Base-by-base conservation (phyloP, 2,888 invertebrate species). In the Aromia moschata region DNA sequence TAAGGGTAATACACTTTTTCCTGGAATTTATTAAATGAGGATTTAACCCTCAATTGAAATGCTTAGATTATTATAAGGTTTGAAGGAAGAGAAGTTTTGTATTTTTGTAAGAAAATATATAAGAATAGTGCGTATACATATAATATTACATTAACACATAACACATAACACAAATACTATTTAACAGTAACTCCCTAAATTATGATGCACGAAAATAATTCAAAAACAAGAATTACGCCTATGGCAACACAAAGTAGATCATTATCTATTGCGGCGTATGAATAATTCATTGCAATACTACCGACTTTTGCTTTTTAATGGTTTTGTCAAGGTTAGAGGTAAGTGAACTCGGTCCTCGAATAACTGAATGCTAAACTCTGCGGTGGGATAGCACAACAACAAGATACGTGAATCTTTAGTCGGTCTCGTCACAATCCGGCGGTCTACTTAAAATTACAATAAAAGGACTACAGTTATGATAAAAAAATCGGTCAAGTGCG, bases 251-350 rank as follows among this genome's bases (percentile, higher is more conserved):
- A 53, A 60, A 46, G 55, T 53, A 63, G 70, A 70, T 70, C 53
- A 57, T 60, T 61, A 70, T 70, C 70, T 63, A 58, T 52, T 65
- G 54, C 62, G 57, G 38, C 33, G 25, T 41, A 67, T 69, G 65
- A 66, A 68, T 69, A 44, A 69, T 69, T 68, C 66, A 69, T 62
- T 56, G 51, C 45, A 46, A 56, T 38, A 41, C 40, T 45, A 38
- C 51, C 43, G 49, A 67, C 63, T 67, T 63, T 65, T 65, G 68
- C 68, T 68, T 68, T 70, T 65, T 58, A 65, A 58, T 58, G 60
- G 46, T 60, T 52, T 60, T 64, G 59, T 64, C 70, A 70, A 70
- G 70, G 70, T 67, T 66, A 68, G 55, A 66, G 70, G 67, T 68
- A 68, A 67, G 55, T 56, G 67, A 69, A 68, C 69, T 62, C 40